Evolutionary conservation across 2,888 invertebrate species (phyloP).

Genomic region (Pherbina coryleti): DNA sequence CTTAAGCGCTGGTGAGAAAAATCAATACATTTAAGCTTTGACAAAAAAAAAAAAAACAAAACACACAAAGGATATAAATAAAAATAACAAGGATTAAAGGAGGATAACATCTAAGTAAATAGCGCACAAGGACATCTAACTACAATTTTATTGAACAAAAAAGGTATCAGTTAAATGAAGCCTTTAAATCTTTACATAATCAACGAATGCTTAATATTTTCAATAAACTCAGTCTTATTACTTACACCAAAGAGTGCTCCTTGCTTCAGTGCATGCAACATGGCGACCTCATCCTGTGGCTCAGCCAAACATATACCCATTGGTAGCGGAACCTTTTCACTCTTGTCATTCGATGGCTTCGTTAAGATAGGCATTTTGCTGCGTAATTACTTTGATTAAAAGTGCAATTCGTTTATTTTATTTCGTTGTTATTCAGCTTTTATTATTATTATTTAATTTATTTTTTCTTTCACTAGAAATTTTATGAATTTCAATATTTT

Average conservation of each 20-base stretch:
- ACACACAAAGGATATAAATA: neutral
- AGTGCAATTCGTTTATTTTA: neutral
- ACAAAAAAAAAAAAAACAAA: conserved; percentile 26
- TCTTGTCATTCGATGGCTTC: conserved; percentile 79
- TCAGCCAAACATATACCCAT: conserved; percentile 69
- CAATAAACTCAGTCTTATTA: conserved; percentile 26
- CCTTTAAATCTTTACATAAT: neutral
- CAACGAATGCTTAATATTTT: too few relatives aligned
- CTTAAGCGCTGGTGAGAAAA: too few relatives aligned
- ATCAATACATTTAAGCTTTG: neutral
- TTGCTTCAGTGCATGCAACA: conserved; percentile 50
- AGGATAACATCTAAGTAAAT: neutral
- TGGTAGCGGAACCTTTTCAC: conserved; percentile 76
- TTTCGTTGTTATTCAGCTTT: neutral
- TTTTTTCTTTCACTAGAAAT: neutral
- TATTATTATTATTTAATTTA: neutral
- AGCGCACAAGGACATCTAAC: neutral
- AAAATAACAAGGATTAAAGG: neutral
- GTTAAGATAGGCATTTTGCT: conserved; percentile 83
- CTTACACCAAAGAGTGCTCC: conserved; percentile 61
- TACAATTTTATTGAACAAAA: neutral
- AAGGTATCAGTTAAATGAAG: neutral
- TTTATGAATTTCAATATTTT: conserved; percentile 6
- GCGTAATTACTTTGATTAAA: neutral
- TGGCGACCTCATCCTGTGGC: conserved; percentile 52